Evolutionary conservation across 2,797 vertebrate genomes (phyloP).

Genomic region (Amazona finschi): DNA sequence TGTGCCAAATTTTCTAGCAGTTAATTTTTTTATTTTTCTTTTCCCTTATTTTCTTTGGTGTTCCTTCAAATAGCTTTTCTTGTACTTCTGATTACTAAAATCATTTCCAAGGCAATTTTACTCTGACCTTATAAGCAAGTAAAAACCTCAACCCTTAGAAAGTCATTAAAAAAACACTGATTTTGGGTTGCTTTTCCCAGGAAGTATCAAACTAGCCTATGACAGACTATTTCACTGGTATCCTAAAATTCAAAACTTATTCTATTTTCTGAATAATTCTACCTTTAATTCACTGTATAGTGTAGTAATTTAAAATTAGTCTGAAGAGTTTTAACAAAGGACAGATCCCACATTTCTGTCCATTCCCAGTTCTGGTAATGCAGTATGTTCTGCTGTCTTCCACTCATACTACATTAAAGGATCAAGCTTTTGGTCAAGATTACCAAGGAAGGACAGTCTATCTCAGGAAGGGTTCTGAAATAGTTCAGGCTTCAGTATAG

Average conservation of each 20-base stretch:
- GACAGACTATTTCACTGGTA: neutral
- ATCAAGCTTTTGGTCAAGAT: neutral
- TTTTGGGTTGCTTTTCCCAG: neutral
- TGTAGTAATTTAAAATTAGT: neutral
- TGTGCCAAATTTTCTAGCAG: neutral
- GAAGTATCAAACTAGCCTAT: neutral
- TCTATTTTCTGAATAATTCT: constrained; percentile 9
- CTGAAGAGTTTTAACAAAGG: neutral
- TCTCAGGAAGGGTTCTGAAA: neutral
- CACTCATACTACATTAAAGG: neutral
- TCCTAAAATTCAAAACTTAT: neutral
- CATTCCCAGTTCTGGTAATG: neutral
- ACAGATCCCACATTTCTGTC: neutral
- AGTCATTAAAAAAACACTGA: neutral
- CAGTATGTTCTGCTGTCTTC: neutral
- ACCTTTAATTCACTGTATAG: neutral
- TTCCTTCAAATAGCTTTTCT: neutral
- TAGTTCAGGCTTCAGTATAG: neutral
- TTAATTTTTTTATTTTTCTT: neutral
- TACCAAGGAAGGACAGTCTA: neutral
- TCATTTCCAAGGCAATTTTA: neutral
- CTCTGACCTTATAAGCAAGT: neutral
- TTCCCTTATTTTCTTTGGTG: neutral
- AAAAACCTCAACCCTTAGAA: neutral
- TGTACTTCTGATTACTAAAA: neutral